phyloP scores from a whole-genome alignment of 2,797 vertebrate species.

The Sebastes steindachneri region DNA sequence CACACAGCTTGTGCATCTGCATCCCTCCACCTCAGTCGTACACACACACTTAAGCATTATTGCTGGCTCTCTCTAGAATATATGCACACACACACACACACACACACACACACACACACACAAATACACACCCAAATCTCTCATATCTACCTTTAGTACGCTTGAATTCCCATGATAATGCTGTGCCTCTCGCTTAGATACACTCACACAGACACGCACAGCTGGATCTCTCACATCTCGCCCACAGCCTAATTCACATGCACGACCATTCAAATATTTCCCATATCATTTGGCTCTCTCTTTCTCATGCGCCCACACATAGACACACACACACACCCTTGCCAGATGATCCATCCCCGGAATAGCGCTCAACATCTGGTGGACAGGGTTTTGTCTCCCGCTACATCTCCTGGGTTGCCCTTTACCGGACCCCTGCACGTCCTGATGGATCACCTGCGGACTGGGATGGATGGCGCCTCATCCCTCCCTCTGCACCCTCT shows the following conservation, averaged over 20 bases:
- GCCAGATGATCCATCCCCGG: conserved; percentile 62
- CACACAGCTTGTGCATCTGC: conserved; percentile 20
- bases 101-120: background rate
- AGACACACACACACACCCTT: background rate
- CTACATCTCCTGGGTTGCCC: conserved; percentile 68
- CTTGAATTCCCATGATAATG: conserved; percentile 55
- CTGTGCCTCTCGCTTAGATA: conserved; percentile 42
- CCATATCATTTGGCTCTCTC: conserved; percentile 32
- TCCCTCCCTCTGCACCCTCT: conserved; percentile 27
- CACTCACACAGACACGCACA: conserved; percentile 35
- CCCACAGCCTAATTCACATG: conserved; percentile 58
- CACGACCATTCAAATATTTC: conserved; percentile 51
- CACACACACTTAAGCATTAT: conserved; percentile 1
- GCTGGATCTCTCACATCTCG: conserved; percentile 53
- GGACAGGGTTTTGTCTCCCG: conserved; percentile 59
- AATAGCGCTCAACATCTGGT: conserved; percentile 63
- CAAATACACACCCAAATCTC: conserved; percentile 13
- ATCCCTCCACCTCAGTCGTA: background rate
- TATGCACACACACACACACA: background rate
- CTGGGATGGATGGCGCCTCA: conserved; percentile 68
- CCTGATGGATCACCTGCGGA: conserved; percentile 78
- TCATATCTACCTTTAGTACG: conserved; percentile 39
- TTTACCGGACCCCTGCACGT: conserved; percentile 58
- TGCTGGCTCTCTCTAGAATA: background rate
- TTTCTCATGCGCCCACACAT: conserved; percentile 25